Evolutionary conservation across 2,113 vertebrate species (phyloP).

Genomic region (Trematomus loennbergii): DNA sequence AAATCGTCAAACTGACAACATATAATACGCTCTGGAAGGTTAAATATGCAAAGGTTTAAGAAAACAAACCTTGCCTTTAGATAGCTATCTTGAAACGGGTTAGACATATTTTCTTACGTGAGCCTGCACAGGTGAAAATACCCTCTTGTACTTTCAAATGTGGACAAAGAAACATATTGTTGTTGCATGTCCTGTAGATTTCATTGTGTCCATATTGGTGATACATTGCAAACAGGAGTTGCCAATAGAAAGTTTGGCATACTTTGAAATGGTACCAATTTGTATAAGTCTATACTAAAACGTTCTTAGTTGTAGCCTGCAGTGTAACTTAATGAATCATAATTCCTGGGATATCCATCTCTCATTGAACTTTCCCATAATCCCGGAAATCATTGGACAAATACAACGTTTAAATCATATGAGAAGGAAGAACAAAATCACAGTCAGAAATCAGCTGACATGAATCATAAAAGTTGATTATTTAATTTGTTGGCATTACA

Average conservation of each 20-base stretch:
- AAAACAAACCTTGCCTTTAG: no score
- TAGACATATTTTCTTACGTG: neutral
- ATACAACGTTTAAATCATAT: neutral
- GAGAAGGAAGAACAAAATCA: neutral
- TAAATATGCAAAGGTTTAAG: neutral
- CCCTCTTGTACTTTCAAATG: no score
- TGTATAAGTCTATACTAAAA: no score
- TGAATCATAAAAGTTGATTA: constrained; percentile 4
- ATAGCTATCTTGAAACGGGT: neutral
- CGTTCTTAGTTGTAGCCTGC: no score
- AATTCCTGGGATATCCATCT: neutral
- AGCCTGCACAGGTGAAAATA: neutral
- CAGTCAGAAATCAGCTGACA: neutral
- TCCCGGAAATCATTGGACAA: neutral
- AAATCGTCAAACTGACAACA: no score
- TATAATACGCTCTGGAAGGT: no score
- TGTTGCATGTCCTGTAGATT: no score
- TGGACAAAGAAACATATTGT: no score
- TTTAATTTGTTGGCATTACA: neutral
- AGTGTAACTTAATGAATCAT: neutral
- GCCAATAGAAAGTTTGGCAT: no score
- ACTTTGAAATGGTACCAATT: no score
- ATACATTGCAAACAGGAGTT: no score
- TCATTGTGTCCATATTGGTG: no score
- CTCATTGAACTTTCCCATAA: neutral